phyloP scores from a whole-genome alignment of 1,140 invertebrate genomes.

The Zaprionus camerounensis region DNA sequence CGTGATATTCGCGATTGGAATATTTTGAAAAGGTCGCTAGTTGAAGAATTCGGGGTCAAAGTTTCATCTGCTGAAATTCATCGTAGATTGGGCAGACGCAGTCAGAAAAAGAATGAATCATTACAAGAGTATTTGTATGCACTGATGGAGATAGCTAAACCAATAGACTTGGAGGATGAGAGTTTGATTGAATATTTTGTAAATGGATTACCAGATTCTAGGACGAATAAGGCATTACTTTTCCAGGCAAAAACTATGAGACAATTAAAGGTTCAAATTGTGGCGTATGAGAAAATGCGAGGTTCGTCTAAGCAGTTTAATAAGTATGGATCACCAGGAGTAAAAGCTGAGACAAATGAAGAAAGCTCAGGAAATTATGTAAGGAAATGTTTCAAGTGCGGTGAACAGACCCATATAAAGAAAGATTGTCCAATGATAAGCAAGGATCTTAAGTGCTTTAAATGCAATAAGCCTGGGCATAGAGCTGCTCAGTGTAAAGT shows the following conservation, averaged over 20 bases:
- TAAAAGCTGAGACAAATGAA: no score
- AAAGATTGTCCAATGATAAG: no score
- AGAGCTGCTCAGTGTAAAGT: background rate
- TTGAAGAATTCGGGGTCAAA: no score
- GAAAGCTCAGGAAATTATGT: background rate
- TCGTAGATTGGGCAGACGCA: no score
- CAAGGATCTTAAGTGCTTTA: background rate
- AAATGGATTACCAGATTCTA: slow-evolving; percentile 31
- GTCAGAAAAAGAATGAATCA: slow-evolving; percentile 6
- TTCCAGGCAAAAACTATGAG: slow-evolving; percentile 13
- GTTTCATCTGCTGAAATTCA: no score
- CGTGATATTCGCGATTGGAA: slow-evolving; percentile 12
- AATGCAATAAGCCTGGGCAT: background rate
- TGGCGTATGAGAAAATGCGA: slow-evolving; percentile 10
- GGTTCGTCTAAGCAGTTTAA: slow-evolving; percentile 1
- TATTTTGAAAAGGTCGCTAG: no score
- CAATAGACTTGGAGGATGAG: slow-evolving; percentile 6
- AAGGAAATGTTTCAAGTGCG: background rate
- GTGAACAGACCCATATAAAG: background rate
- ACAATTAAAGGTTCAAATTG: slow-evolving; percentile 17
- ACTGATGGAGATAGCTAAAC: no score
- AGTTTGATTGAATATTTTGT: slow-evolving; percentile 7
- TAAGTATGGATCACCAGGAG: background rate
- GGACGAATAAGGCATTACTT: slow-evolving; percentile 14
- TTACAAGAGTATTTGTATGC: slow-evolving; percentile 9